Base-by-base conservation (phyloP, 1,140 invertebrate species). In the Papilio aristodemus region DNA sequence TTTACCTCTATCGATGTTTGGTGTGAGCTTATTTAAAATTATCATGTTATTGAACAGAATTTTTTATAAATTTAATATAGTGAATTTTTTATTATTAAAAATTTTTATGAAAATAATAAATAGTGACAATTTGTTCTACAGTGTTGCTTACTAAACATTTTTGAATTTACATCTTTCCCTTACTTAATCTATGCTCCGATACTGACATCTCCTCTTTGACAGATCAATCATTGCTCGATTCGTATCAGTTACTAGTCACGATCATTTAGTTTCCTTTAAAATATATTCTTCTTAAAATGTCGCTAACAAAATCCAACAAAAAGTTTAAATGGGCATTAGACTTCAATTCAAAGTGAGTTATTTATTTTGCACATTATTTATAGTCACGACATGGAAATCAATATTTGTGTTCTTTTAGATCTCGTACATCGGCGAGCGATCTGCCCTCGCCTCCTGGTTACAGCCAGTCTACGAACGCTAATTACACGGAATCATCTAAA, bases 371-470 rank as follows among this genome's bases (percentile, higher is more conserved):
- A 11, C 39, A 46, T 62, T 54, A 37, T 9, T 62, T 60, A 38
- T 2, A 13, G 63, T 64, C 46, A 46, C 66, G 36, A 58, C 63
- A 32, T 69, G 72, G 64, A 57, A 77, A 60, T 58, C 54, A 22
- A 59, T 43, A 50, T 54, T 22, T 41, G 70, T 63, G 46, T 68
- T 68, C 19, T 80, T 79, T 68, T 73, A 86, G 84, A 69, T 74
- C 77, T 62, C 74, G 75, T 46, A 73, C 72, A 13, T 73, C 78
- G 59, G 38, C 79, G 74, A 86, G 83, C 37, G 93, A 94, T 71
- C 86, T 97, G 60, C 91, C 96, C 5, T 94, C 95, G 32, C 97
- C 97, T 32, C 96, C 97, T 37, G 97, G 97, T 10, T 98, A 95
- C 73, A 96, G 94, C 89, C 93, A 95, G 63, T 94, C 94, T 11